Evolutionary conservation across 2,888 invertebrate genomes (phyloP).

Genomic region (Hesperia comma): DNA sequence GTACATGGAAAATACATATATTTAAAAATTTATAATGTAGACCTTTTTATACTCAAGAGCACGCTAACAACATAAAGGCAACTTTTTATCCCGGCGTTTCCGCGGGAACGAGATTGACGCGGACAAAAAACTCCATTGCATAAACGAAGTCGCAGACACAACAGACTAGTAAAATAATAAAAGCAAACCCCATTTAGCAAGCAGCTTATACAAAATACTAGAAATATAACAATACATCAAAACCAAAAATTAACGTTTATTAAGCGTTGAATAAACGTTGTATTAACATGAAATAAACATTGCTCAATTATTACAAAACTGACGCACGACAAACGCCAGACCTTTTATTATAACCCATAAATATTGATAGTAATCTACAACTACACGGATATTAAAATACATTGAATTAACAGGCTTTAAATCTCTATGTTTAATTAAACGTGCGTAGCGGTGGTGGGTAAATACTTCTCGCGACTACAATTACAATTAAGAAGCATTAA

Average conservation of each 20-base stretch:
- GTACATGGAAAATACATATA: no score
- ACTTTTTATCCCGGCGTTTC: no score
- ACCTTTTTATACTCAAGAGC: no score
- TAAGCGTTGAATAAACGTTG: neutral
- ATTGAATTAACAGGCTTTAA: neutral
- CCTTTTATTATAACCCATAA: neutral
- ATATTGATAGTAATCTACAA: conserved; percentile 12
- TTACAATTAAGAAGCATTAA: neutral
- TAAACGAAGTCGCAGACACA: no score
- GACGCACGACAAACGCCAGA: neutral
- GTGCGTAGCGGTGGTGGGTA: neutral
- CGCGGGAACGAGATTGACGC: no score
- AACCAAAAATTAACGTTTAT: neutral
- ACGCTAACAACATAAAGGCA: no score
- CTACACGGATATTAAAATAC: neutral
- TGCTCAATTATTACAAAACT: neutral
- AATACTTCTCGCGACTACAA: neutral
- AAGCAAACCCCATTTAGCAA: no score
- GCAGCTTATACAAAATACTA: no score
- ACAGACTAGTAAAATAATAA: no score
- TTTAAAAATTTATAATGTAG: no score
- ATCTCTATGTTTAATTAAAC: conserved; percentile 6
- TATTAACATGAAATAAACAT: conserved; percentile 11
- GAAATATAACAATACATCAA: neutral
- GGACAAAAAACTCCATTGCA: no score